Conservation (phyloP, 2,888 invertebrate genomes). For the Noctua janthe region DNA sequence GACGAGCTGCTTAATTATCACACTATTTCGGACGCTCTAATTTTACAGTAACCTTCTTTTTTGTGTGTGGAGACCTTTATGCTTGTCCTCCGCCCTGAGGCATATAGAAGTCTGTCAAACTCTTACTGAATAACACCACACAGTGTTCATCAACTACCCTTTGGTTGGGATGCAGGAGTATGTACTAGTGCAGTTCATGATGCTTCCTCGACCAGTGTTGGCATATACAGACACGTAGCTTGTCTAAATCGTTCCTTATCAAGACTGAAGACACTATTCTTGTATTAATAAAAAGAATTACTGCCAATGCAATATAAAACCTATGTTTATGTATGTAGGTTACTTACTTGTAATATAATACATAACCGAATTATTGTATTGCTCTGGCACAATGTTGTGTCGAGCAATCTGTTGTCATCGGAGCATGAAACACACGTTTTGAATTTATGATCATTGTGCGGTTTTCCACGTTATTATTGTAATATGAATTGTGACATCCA, state of each 20-base stretch:
- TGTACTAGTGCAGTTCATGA: neutral
- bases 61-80: neutral
- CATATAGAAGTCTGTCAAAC: neutral
- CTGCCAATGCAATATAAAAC: neutral
- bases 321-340: slow-evolving; percentile 2
- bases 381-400: slow-evolving; percentile 39
- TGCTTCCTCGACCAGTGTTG: neutral
- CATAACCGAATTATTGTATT: slow-evolving; percentile 33
- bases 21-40: neutral
- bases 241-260: neutral
- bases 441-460: slow-evolving; percentile 60
- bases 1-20: slow-evolving; percentile 5
- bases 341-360: slow-evolving; percentile 1
- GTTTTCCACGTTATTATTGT: slow-evolving; percentile 53
- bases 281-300: neutral
- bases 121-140: neutral
- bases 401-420: slow-evolving; percentile 51
- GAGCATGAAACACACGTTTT: slow-evolving; percentile 60
- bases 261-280: neutral
- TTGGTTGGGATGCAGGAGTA: neutral
- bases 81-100: neutral
- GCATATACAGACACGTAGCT: neutral
- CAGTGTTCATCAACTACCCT: neutral
- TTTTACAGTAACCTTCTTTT: neutral
- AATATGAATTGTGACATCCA: slow-evolving; percentile 51